Evolutionary conservation across 2,113 vertebrate species (phyloP).

Genomic region (Sisor rabdophorus): DNA sequence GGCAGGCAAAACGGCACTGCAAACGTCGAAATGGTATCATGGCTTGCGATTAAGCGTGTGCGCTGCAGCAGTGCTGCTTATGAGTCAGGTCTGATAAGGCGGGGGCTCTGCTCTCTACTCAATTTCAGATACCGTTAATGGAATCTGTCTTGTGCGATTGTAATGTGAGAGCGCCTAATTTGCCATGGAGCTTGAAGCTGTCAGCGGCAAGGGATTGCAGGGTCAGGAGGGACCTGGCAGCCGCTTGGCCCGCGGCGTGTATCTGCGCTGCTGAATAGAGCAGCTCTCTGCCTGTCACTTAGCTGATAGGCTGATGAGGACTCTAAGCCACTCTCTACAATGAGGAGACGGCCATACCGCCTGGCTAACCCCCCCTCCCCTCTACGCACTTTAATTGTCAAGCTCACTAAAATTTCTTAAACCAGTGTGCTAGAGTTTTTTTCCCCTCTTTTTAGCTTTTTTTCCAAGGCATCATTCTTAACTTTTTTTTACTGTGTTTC

Average conservation of each 20-base stretch:
- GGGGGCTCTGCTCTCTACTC: conserved; percentile 97
- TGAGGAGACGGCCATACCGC: conserved; percentile 93
- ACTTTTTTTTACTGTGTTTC: conserved; percentile 48
- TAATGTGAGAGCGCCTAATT: conserved; percentile 99
- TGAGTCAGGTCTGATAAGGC: conserved; percentile 99
- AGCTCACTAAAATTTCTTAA: conserved; percentile 93
- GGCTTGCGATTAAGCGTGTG: conserved; percentile 91
- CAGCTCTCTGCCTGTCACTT: conserved; percentile 99
- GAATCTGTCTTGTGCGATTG: conserved; percentile 99
- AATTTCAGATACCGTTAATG: conserved; percentile 99
- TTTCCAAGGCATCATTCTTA: conserved; percentile 30
- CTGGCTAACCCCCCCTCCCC: conserved; percentile 68
- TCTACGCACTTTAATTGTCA: conserved; percentile 84
- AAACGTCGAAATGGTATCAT: conserved; percentile 99
- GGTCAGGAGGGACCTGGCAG: conserved; percentile 99
- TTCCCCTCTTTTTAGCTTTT: conserved; percentile 22
- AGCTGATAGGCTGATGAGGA: conserved; percentile 99
- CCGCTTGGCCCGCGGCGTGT: conserved; percentile 99
- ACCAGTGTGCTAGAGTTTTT: conserved; percentile 75
- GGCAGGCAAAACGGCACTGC: conserved; percentile 96
- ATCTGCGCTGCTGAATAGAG: conserved; percentile 99
- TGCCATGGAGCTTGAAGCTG: conserved; percentile 99
- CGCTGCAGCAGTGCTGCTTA: conserved; percentile 77
- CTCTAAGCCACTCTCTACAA: conserved; percentile 99
- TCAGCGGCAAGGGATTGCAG: conserved; percentile 99